A percentile compares a stretch with the other conserved stretches of the same genome.
phyloP scores from a whole-genome alignment of 2,113 vertebrate genomes.

The Thamnaconus septentrionalis region DNA sequence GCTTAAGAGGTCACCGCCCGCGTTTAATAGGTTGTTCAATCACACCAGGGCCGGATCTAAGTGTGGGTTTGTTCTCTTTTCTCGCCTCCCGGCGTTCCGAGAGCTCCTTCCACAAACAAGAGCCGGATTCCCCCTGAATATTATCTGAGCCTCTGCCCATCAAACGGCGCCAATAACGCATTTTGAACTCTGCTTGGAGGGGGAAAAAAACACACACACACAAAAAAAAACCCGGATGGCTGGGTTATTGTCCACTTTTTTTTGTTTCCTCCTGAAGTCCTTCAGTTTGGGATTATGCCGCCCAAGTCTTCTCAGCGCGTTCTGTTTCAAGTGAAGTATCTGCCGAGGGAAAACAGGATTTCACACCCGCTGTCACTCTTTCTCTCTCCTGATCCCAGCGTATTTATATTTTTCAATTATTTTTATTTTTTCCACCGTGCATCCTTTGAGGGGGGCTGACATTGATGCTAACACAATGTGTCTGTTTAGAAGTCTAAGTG shows the following conservation, averaged over 20 bases:
- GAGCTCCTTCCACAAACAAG: constrained; percentile 27
- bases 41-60: constrained; percentile 56
- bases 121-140: constrained; percentile 14
- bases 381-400: constrained; percentile 60
- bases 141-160: constrained; percentile 15
- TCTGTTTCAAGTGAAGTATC: constrained; percentile 58
- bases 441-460: constrained; percentile 57
- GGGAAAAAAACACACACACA: not conserved
- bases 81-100: constrained; percentile 22
- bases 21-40: constrained; percentile 75
- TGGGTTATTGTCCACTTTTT: constrained; percentile 31
- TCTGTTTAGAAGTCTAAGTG: constrained; percentile 65
- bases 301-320: constrained; percentile 51
- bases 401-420: constrained; percentile 75
- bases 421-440: constrained; percentile 35
- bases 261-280: constrained; percentile 39
- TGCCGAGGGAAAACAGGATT: constrained; percentile 72
- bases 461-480: constrained; percentile 69
- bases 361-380: constrained; percentile 71
- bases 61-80: constrained; percentile 25
- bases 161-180: not conserved
- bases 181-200: not conserved
- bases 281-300: constrained; percentile 55
- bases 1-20: constrained; percentile 71
- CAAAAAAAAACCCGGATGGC: not conserved